Conservation (phyloP, 1,140 invertebrate genomes). For the Drosophila nikananu region DNA sequence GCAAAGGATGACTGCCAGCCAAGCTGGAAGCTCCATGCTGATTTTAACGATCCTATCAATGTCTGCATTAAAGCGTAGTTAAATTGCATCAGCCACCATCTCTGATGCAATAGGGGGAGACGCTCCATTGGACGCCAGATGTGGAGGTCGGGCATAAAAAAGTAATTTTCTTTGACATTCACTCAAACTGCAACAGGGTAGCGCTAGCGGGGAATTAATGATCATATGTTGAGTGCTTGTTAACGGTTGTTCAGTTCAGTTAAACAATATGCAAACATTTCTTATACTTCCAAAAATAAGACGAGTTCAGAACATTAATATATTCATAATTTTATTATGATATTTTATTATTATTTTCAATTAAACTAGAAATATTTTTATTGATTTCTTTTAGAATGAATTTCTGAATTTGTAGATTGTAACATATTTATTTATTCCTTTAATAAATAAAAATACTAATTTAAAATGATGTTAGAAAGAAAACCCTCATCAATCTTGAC, state of each 20-base stretch:
- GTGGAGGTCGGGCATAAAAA: slow-evolving; percentile 7
- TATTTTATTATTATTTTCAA: too few relatives aligned
- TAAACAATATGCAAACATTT: not conserved
- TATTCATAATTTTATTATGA: not conserved
- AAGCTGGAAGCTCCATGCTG: slow-evolving; percentile 4
- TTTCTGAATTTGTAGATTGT: not conserved
- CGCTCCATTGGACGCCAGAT: not conserved
- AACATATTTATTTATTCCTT: not conserved
- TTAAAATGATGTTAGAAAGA: not conserved
- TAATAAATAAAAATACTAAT: not conserved
- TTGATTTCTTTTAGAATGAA: not conserved
- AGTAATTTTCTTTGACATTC: slow-evolving; percentile 10
- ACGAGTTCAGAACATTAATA: not conserved
- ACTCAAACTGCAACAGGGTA: not conserved
- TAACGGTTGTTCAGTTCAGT: not conserved
- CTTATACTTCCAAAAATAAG: not conserved
- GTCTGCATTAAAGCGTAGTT: slow-evolving; percentile 51
- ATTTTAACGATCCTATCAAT: slow-evolving; percentile 52
- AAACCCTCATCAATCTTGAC: slow-evolving; percentile 4
- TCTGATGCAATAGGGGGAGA: slow-evolving; percentile 16
- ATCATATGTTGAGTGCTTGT: slow-evolving; percentile 9
- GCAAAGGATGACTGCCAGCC: not conserved
- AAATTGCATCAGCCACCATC: slow-evolving; percentile 41
- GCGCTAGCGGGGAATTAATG: not conserved
- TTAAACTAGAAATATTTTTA: too few relatives aligned